Evolutionary conservation across 2,888 invertebrate species (phyloP).

Genomic region (Aricia artaxerxes): DNA sequence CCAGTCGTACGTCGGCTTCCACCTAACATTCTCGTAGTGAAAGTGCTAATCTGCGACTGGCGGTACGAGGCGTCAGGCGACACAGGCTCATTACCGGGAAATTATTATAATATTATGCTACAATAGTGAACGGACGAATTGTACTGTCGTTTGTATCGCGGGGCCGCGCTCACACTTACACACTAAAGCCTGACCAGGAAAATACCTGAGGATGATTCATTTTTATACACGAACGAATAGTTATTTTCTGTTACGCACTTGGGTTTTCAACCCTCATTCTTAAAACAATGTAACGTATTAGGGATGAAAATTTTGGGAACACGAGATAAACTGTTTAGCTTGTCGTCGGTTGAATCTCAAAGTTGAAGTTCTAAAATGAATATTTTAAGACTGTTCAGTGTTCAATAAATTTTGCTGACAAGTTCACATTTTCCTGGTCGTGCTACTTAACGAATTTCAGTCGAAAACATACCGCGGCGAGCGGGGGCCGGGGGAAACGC

Average conservation of each 20-base stretch:
- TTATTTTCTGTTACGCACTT: too few species aligned
- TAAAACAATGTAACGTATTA: too few species aligned
- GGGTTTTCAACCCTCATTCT: too few species aligned
- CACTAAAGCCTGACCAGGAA: not conserved
- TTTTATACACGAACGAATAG: not conserved
- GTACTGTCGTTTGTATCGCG: slow-evolving; percentile 30
- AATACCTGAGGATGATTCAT: not conserved
- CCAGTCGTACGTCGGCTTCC: not conserved
- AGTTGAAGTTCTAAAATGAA: too few species aligned
- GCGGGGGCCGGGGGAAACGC: not conserved
- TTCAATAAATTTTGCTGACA: not conserved
- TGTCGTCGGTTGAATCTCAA: too few species aligned
- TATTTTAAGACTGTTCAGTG: too few species aligned
- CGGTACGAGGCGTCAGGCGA: not conserved
- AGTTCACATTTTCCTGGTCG: not conserved
- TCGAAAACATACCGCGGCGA: not conserved
- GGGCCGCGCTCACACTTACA: slow-evolving; percentile 5
- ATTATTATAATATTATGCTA: slow-evolving; percentile 26
- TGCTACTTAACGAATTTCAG: not conserved
- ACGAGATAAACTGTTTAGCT: too few species aligned
- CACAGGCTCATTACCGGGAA: slow-evolving; percentile 17
- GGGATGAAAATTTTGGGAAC: too few species aligned
- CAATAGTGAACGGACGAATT: slow-evolving; percentile 29
- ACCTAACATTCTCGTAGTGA: slow-evolving; percentile 5
- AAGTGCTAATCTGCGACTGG: slow-evolving; percentile 19